phyloP scores from a whole-genome alignment of 2,888 invertebrate genomes.

The Xestia sexstrigata region DNA sequence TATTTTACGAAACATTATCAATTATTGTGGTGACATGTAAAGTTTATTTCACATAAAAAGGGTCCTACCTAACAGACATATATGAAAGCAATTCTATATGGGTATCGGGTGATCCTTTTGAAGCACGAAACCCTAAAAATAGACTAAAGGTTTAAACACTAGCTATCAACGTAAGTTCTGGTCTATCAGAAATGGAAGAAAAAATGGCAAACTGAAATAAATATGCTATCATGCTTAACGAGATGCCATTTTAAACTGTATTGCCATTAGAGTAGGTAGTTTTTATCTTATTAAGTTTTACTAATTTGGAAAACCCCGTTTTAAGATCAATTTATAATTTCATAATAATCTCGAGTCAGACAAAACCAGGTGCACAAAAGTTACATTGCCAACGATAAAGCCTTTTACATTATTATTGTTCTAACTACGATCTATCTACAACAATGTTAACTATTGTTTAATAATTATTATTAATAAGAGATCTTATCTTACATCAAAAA shows the following conservation, averaged over 20 bases:
- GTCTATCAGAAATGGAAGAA: no score
- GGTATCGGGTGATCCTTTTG: not conserved
- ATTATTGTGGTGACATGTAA: not conserved
- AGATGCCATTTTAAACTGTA: not conserved
- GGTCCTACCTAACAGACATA: not conserved
- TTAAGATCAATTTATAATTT: not conserved
- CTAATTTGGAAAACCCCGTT: not conserved
- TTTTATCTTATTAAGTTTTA: not conserved
- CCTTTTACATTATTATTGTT: conserved; percentile 75
- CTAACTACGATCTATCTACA: conserved; percentile 70
- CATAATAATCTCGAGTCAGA: conserved; percentile 75
- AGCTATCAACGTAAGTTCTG: not conserved
- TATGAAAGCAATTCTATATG: not conserved
- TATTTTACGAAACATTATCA: not conserved
- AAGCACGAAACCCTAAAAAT: not conserved
- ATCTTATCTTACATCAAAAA: conserved; percentile 78
- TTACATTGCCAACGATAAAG: conserved; percentile 88
- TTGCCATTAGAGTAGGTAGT: not conserved
- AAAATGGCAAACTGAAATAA: no score
- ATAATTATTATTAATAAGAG: conserved; percentile 65
- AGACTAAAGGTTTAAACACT: not conserved
- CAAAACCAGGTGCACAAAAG: conserved; percentile 88
- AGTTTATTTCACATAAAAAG: not conserved
- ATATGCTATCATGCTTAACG: not conserved
- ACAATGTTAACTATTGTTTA: conserved; percentile 60